phyloP scores from a whole-genome alignment of 2,888 invertebrate species.

The Muscina levida region DNA sequence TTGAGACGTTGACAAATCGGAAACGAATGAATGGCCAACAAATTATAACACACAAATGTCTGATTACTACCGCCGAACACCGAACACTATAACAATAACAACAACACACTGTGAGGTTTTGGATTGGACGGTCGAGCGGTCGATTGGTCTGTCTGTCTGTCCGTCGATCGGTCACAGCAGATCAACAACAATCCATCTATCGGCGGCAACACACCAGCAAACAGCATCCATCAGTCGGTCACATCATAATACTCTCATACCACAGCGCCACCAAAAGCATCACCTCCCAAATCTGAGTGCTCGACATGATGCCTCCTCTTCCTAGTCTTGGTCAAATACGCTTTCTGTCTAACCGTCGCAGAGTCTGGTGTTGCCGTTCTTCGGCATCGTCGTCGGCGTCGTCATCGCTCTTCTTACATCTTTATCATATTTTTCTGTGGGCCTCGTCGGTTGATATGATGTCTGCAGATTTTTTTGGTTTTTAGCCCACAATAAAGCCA shows the following conservation, averaged over 20 bases:
- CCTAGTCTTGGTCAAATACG: background rate
- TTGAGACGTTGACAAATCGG: slow-evolving; percentile 73
- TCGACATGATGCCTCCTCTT: slow-evolving; percentile 22
- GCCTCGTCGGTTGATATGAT: background rate
- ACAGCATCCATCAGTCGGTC: too few species aligned
- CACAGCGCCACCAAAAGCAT: too few species aligned
- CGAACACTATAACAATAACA: too few species aligned
- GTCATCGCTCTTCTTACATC: background rate
- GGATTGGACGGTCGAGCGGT: too few species aligned
- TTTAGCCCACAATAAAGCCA: slow-evolving; percentile 46
- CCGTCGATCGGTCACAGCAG: slow-evolving; percentile 3
- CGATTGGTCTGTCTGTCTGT: background rate
- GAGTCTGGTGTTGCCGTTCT: too few species aligned
- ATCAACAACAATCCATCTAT: background rate
- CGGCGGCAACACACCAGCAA: too few species aligned
- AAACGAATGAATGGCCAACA: slow-evolving; percentile 70
- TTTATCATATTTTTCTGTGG: slow-evolving; percentile 13
- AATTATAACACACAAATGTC: slow-evolving; percentile 65
- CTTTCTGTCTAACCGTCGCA: too few species aligned
- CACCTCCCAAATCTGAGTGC: slow-evolving; percentile 3
- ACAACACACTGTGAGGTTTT: too few species aligned
- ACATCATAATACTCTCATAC: too few species aligned
- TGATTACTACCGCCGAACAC: slow-evolving; percentile 54
- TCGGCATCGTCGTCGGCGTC: too few species aligned
- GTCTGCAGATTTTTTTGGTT: slow-evolving; percentile 10